phyloP scores from a whole-genome alignment of 2,888 invertebrate genomes.

The Xylota sylvarum region DNA sequence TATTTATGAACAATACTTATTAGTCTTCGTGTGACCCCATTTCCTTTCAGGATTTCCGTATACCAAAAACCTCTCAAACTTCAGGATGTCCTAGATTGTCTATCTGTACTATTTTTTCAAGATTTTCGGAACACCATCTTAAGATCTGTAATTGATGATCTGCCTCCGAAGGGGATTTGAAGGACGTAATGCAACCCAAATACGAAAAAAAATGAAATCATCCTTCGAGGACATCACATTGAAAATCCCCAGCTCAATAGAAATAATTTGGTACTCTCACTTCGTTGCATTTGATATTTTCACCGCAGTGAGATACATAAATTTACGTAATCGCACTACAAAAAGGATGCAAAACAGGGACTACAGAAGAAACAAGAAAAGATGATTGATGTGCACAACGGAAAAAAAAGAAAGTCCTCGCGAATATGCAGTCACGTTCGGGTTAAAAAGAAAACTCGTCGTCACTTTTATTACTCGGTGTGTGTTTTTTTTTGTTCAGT shows the following conservation, averaged over 20 bases:
- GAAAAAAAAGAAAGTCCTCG: not conserved
- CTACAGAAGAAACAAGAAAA: not conserved
- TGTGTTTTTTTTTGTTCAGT: not conserved
- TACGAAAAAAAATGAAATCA: not conserved
- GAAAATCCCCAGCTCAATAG: not conserved
- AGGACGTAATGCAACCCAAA: no score
- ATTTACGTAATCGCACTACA: conserved; percentile 9
- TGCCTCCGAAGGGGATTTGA: not conserved
- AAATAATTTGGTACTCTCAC: not conserved
- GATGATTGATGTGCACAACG: conserved; percentile 6
- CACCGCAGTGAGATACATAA: not conserved
- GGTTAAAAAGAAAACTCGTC: conserved; percentile 4
- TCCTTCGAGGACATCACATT: not conserved
- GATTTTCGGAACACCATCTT: no score
- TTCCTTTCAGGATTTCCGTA: no score
- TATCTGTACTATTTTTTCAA: no score
- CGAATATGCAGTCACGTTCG: conserved; percentile 9
- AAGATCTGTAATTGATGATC: not conserved
- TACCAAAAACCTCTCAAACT: no score
- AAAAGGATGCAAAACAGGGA: conserved; percentile 6
- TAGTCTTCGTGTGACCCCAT: no score
- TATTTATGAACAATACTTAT: no score
- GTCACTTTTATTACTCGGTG: not conserved
- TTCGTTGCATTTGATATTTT: conserved; percentile 2
- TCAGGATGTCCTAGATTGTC: no score